A percentile compares a stretch with the other conserved stretches of the same genome.
phyloP scores from a whole-genome alignment of 2,888 invertebrate genomes.

The Dryomyza anilis region DNA sequence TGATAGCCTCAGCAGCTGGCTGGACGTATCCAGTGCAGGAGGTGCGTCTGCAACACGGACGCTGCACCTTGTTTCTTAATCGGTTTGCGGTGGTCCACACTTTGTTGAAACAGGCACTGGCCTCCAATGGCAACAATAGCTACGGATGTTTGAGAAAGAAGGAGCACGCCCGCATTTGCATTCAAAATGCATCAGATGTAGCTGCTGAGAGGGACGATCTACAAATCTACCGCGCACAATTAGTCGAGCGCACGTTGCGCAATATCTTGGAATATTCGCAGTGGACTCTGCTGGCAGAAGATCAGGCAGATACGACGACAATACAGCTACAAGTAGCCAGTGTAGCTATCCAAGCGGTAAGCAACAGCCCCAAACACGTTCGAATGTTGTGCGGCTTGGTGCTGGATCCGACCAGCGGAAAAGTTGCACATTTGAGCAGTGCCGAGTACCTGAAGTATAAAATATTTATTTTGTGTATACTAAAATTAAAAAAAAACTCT shows the following conservation, averaged over 20 bases:
- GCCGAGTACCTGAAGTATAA: slow-evolving; percentile 44
- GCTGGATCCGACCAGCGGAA: slow-evolving; percentile 64
- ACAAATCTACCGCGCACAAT: slow-evolving; percentile 42
- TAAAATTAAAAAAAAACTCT: slow-evolving; percentile 4
- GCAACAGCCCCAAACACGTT: background rate
- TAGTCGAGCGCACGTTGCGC: slow-evolving; percentile 39
- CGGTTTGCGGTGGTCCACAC: slow-evolving; percentile 37
- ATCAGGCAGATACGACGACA: background rate
- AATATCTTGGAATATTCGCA: slow-evolving; percentile 44
- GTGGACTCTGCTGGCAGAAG: slow-evolving; percentile 37
- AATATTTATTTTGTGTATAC: slow-evolving; percentile 1
- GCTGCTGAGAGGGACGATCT: slow-evolving; percentile 27
- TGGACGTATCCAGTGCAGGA: slow-evolving; percentile 46
- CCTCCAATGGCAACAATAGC: slow-evolving; percentile 3
- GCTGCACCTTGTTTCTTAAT: slow-evolving; percentile 44
- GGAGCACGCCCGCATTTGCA: background rate
- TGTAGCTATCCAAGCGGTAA: slow-evolving; percentile 22
- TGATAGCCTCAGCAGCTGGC: slow-evolving; percentile 35
- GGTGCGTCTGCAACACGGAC: slow-evolving; percentile 38
- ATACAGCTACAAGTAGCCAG: slow-evolving; percentile 39
- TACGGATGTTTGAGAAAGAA: background rate
- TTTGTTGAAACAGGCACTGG: slow-evolving; percentile 41
- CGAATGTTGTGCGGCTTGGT: slow-evolving; percentile 66
- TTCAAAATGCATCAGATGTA: background rate
- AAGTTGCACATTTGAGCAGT: slow-evolving; percentile 60